phyloP scores from a whole-genome alignment of 2,113 vertebrate genomes.

The Felis catus region F.catus_Fca126_mat1.0 CM031419.1:195341501-195342000 shows the following conservation, averaged over 20 bases:
- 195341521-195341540: neutral
- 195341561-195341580: conserved; percentile 44
- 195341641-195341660: conserved; percentile 61
- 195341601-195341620: neutral
- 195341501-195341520: conserved; percentile 2
- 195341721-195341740: conserved; percentile 27
- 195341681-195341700: conserved; percentile 36
- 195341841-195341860: neutral
- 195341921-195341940: neutral
- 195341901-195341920: neutral
- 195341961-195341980: neutral
- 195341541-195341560: neutral
- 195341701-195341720: conserved; percentile 50
- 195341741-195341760: conserved; percentile 29
- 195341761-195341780: neutral
- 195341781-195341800: neutral
- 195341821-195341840: neutral
- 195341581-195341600: conserved; percentile 2
- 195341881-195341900: neutral
- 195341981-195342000: neutral
- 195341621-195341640: conserved; percentile 37
- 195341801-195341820: neutral
- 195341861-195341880: neutral
- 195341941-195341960: neutral
- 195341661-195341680: conserved; percentile 42